Evolutionary conservation across 2,797 vertebrate species (phyloP).

Genomic region (Myiotriccus ornatus): DNA sequence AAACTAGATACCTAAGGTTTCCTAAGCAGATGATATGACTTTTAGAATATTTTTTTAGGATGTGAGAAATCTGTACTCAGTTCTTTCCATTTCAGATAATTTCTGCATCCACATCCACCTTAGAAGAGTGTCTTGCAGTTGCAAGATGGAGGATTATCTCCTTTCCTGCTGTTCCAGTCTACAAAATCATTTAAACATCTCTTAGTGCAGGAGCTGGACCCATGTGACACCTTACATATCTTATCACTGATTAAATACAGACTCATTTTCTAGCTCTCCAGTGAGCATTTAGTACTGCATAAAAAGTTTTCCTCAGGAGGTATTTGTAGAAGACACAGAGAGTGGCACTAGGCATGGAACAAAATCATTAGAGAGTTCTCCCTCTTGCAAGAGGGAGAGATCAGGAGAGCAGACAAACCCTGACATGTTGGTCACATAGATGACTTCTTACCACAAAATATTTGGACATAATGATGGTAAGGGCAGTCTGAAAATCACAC

Average conservation of each 20-base stretch:
- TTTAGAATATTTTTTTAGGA: neutral
- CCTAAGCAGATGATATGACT: neutral
- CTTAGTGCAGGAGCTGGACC: neutral
- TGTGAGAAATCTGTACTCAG: neutral
- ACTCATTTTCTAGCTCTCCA: neutral
- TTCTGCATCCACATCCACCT: neutral
- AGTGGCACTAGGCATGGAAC: neutral
- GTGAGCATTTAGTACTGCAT: neutral
- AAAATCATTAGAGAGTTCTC: neutral
- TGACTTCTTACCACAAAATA: neutral
- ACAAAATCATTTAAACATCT: neutral
- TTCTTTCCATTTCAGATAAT: neutral
- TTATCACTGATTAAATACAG: neutral
- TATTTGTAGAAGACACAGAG: neutral
- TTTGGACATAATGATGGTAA: neutral
- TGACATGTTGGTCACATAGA: neutral
- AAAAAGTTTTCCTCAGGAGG: neutral
- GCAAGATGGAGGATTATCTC: neutral
- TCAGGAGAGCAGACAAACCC: neutral
- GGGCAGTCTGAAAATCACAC: neutral
- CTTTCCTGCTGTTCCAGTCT: neutral
- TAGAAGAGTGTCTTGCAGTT: neutral
- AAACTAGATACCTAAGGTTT: neutral
- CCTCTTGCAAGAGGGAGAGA: neutral
- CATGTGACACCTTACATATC: neutral